A percentile compares a stretch with the other conserved stretches of the same genome.
phyloP scores from a whole-genome alignment of 1,140 invertebrate species.

The Adelges cooleyi region DNA sequence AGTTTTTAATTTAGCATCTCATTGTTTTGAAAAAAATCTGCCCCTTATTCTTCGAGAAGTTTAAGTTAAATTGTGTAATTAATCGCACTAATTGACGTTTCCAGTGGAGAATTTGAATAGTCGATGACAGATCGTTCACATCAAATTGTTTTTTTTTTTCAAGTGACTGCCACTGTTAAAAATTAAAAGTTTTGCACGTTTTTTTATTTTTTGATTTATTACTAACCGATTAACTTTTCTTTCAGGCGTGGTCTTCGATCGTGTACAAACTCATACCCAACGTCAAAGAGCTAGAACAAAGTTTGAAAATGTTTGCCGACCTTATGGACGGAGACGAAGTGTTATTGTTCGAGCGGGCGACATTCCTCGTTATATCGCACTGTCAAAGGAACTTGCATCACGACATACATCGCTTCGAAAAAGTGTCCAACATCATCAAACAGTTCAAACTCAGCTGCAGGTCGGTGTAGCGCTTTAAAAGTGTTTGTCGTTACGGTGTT shows the following conservation, averaged over 20 bases:
- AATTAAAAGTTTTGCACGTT: neutral
- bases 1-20: neutral
- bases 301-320: slow-evolving; percentile 87
- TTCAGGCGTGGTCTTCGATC: slow-evolving; percentile 95
- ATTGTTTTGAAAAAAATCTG: no score
- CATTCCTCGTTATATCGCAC: slow-evolving; percentile 96
- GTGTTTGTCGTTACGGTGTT: no score
- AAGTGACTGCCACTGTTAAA: no score
- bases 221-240: slow-evolving; percentile 31
- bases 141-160: no score
- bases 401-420: slow-evolving; percentile 96
- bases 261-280: slow-evolving; percentile 99
- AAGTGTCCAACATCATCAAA: slow-evolving; percentile 99
- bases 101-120: no score
- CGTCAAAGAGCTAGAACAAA: slow-evolving; percentile 88
- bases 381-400: slow-evolving; percentile 80
- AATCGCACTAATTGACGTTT: no score
- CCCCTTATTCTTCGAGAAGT: no score
- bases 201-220: slow-evolving; percentile 28
- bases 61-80: no score
- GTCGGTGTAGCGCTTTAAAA: no score
- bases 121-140: no score
- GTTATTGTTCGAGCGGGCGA: slow-evolving; percentile 92
- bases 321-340: slow-evolving; percentile 99
- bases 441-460: slow-evolving; percentile 95